Evolutionary conservation across 2,797 vertebrate genomes (phyloP).

Genomic region (Gadopsis bispinosus): DNA sequence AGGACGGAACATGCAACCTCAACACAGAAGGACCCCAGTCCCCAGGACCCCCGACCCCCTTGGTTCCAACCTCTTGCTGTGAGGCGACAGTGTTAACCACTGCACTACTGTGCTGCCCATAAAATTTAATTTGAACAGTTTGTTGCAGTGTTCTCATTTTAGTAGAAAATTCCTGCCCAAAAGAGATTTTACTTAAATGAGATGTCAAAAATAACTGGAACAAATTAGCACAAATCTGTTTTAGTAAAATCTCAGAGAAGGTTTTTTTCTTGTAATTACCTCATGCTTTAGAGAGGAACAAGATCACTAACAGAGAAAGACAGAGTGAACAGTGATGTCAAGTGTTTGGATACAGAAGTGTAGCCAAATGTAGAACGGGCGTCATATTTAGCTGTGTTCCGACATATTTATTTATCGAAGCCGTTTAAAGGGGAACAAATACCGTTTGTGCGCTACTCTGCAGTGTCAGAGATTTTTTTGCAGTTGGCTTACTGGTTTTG

Average conservation of each 20-base stretch:
- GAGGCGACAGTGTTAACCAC: too few species aligned
- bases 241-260: not conserved
- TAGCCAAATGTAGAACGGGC: slow-evolving; percentile 24
- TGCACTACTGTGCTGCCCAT: not conserved
- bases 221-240: slow-evolving; percentile 1
- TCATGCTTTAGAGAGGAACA: slow-evolving; percentile 22
- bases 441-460: not conserved
- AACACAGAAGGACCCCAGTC: too few species aligned
- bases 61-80: too few species aligned
- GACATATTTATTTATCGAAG: slow-evolving; percentile 36
- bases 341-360: slow-evolving; percentile 31
- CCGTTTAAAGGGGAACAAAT: slow-evolving; percentile 26
- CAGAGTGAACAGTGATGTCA: slow-evolving; percentile 39
- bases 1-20: too few species aligned
- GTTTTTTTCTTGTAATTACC: not conserved
- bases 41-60: too few species aligned
- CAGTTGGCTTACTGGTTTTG: not conserved
- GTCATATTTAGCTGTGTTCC: slow-evolving; percentile 41
- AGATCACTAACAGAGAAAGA: not conserved
- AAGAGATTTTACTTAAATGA: slow-evolving; percentile 8
- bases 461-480: slow-evolving; percentile 13
- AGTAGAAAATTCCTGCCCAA: not conserved
- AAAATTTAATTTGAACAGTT: slow-evolving; percentile 13
- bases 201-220: slow-evolving; percentile 9
- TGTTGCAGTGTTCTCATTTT: not conserved